phyloP scores from a whole-genome alignment of 2,797 vertebrate genomes.

The Enoplosus armatus region DNA sequence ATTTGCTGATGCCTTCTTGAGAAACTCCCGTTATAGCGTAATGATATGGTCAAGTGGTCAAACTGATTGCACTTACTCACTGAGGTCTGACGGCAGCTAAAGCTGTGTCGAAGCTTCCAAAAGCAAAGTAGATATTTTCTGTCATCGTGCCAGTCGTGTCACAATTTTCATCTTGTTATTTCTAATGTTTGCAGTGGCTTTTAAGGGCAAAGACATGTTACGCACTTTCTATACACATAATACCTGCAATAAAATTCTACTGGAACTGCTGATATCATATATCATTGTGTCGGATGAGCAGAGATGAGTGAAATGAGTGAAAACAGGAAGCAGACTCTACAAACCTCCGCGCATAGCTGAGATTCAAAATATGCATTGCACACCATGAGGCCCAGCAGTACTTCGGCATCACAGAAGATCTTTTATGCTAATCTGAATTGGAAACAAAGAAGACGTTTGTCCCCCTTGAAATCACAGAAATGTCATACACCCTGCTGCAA shows the following conservation, averaged over 20 bases:
- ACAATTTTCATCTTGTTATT: constrained; percentile 10
- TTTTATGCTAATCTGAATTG: constrained; percentile 43
- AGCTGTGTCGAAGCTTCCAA: neutral
- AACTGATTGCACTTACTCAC: constrained; percentile 14
- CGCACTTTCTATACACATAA: neutral
- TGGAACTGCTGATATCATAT: neutral
- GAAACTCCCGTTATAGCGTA: neutral
- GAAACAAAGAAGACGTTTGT: constrained; percentile 55
- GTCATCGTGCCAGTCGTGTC: neutral
- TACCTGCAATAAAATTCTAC: neutral
- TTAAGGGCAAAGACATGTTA: neutral
- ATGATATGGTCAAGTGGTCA: neutral
- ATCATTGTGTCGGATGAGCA: neutral
- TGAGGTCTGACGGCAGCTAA: constrained; percentile 6
- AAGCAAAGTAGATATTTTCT: constrained; percentile 19
- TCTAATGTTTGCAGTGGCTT: neutral
- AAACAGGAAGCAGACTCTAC: constrained; percentile 1
- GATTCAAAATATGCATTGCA: constrained; percentile 28
- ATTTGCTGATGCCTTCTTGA: neutral
- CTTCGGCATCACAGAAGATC: constrained; percentile 25
- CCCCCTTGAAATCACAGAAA: constrained; percentile 54
- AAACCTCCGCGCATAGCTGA: neutral
- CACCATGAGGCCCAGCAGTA: constrained; percentile 9
- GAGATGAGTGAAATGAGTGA: neutral
- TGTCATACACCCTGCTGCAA: constrained; percentile 61